Evolutionary conservation across 2,113 vertebrate genomes (phyloP), one percentile per base, ranked within the genome.

Genomic region (Mormyrus iriodes): DNA sequence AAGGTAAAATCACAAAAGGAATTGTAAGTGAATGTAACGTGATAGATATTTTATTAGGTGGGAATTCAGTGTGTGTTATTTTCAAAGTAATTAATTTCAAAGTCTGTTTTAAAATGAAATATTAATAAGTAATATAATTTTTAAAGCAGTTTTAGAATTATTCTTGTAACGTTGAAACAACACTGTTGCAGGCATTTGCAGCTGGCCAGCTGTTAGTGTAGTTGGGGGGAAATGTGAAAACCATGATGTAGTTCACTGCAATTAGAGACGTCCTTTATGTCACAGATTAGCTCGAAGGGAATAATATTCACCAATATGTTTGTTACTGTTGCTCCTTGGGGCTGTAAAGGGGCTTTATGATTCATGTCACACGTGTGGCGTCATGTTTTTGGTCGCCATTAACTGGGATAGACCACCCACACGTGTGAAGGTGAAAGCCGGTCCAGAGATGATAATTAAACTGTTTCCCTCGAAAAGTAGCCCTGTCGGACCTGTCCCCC

Each of bases 321-420:
- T 92, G 93, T 95, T 95, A 95, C 8, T 15, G 21, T 27, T 53
- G 4, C 48, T 88, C 31, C 95, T 96, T 93, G 93, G 92, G 91
- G 84, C 89, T 53, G 90, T 95, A 94, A 93, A 91, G 92, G 94
- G 93, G 92, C 92, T 95, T 93, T 91, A 90, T 90, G 89, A 90
- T 39, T 88, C 89, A 91, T 44, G 55, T 89, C 89, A 69, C 65
- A 88, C 90, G 90, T 91, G 91, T 94, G 93, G 93, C 93, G 95
- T 93, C 92, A 93, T 92, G 91, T 92, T 86, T 89, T 91, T 6
- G 88, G 82, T 76, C 42, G 52, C 82, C 92, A 92, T 79, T 93
- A 82, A 93, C 92, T 89, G 17, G 89, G 83, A 7, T 58, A 88
- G 95, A 96, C 96, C 95, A 95, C 96, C 96, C 96, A 96, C 94